Base-by-base conservation (phyloP, 2,113 vertebrate genomes). In the Mesembrinibis cayennensis region DNA sequence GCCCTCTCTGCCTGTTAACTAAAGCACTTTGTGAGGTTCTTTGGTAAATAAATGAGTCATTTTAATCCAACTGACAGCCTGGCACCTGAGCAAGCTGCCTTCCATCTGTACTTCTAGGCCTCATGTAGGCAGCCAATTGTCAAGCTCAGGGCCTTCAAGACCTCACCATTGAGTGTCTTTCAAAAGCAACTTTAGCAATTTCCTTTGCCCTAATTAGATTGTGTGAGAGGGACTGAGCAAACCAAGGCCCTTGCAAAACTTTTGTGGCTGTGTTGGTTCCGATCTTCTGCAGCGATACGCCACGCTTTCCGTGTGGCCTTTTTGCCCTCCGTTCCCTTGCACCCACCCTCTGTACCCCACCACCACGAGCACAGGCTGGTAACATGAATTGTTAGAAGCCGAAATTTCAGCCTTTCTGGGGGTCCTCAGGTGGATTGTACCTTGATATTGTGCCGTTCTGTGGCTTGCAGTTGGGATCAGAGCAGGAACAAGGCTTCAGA, bases 51-150 rank as follows among this genome's bases (percentile, higher is more conserved):
- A 99, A 99, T 99, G 99, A 99, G 99, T 99, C 99, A 99, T 99
- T 99, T 99, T 99, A 99, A 99, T 99, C 99, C 99, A 99, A 99
- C 99, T 99, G 99, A 99, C 99, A 99, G 99, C 99, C 99, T 99
- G 99, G 99, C 99, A 99, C 99, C 98, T 99, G 99, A 99, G 98
- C 98, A 98, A 98, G 98, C 99, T 99, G 99, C 99, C 99, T 99
- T 99, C 99, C 99, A 99, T 99, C 99, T 99, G 99, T 98, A 99
- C 99, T 99, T 99, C 98, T 98, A 95, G 98, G 98, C 97, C 97
- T 98, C 97, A 90, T 95, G 96, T 97, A 97, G 98, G 97, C 98
- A 92, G 97, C 98, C 98, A 97, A 95, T 98, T 98, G 98, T 98
- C 98, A 97, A 94, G 97, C 97, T 93, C 87, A 85, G 92, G 96